Percentiles rank a stretch among this genome's conserved stretches.
Evolutionary conservation across 1,140 invertebrate species (phyloP).

Genomic region (Metaphire vulgaris): DNA sequence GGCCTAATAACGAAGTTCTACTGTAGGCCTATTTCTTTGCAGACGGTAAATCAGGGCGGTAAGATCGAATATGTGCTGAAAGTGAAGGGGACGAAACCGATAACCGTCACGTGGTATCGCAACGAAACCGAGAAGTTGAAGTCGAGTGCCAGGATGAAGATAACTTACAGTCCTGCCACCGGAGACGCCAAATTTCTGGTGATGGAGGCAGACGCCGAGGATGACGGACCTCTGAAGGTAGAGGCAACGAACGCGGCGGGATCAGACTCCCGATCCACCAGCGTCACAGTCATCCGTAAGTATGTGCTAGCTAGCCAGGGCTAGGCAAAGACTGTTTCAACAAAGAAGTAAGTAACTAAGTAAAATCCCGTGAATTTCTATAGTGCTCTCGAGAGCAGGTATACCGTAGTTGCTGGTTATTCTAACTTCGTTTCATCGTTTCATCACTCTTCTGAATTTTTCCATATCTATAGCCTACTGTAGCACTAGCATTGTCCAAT

Average conservation of each 20-base stretch:
- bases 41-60: conserved; percentile 43
- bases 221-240: conserved; percentile 88
- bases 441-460: no score
- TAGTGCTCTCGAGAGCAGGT: no score
- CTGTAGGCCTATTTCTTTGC: no score
- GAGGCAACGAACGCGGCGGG: conserved; percentile 82
- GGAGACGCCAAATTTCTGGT: conserved; percentile 66
- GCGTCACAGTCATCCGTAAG: conserved; percentile 46
- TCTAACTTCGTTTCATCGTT: no score
- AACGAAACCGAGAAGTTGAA: conserved; percentile 40
- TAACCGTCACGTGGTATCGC: conserved; percentile 40
- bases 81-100: conserved; percentile 45
- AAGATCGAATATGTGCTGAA: conserved; percentile 43
- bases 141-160: not conserved
- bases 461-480: no score
- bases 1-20: no score
- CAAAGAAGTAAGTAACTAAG: no score
- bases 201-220: conserved; percentile 85
- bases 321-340: no score
- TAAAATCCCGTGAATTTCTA: no score
- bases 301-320: no score
- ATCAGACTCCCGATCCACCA: conserved; percentile 56
- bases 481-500: no score
- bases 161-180: conserved; percentile 3
- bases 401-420: no score